phyloP scores from a whole-genome alignment of 2,113 vertebrate genomes.

The Corythaixoides concolor region DNA sequence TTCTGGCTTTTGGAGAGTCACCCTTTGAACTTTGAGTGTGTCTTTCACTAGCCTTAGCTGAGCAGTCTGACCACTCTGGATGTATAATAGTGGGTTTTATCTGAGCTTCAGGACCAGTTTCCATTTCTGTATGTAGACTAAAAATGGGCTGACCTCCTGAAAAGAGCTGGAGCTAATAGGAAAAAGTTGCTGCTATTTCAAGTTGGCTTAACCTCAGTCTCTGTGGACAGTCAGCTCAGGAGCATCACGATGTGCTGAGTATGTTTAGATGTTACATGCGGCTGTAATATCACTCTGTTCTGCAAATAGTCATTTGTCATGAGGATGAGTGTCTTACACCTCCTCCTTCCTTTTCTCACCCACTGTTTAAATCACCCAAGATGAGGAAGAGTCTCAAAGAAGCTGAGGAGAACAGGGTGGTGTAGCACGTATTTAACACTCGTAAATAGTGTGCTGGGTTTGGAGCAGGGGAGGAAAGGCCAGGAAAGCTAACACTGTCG shows the following conservation, averaged over 20 bases:
- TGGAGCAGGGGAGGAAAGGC: not conserved
- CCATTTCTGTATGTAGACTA: not conserved
- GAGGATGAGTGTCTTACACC: conserved; percentile 66
- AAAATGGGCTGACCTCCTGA: not conserved
- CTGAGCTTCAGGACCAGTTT: not conserved
- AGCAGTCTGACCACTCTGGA: not conserved
- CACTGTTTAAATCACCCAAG: conserved; percentile 27
- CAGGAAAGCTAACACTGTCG: not conserved
- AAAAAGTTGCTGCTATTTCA: not conserved
- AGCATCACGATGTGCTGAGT: not conserved
- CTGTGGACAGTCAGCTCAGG: not conserved
- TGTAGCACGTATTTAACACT: not conserved
- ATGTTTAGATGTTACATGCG: conserved; percentile 17
- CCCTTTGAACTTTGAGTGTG: not conserved
- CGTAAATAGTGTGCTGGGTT: not conserved
- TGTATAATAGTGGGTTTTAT: fast-evolving
- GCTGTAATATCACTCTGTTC: conserved; percentile 37
- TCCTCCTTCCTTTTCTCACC: conserved; percentile 61
- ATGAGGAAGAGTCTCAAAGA: conserved; percentile 6
- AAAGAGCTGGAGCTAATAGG: not conserved
- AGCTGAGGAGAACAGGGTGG: not conserved
- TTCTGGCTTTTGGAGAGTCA: not conserved
- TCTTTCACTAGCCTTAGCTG: not conserved
- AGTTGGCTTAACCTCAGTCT: not conserved
- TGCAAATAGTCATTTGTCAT: conserved; percentile 55